These are phyloP conservation scores for Acanthisitta chloris DNA, from an alignment of 2,113 vertebrate species.

Conservation along the genomic window DNA sequence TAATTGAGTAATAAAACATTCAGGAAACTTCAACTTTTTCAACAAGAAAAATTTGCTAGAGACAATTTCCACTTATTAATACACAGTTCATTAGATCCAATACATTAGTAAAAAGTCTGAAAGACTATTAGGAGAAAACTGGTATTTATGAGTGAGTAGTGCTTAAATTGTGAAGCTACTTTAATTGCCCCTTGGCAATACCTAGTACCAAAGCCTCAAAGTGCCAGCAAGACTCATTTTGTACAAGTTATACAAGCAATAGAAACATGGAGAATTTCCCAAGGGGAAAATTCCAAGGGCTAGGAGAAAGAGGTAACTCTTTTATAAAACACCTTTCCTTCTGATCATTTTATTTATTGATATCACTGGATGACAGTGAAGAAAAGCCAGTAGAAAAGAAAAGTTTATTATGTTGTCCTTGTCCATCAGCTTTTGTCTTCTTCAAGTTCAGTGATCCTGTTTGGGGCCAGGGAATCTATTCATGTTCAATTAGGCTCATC, in stretches of 20 bases:
- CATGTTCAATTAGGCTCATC: background rate
- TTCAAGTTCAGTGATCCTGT: background rate
- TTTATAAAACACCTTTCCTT: background rate
- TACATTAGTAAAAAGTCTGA: background rate
- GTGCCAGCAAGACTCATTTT: background rate
- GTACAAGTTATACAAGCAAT: background rate
- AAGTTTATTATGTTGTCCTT: background rate
- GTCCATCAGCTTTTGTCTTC: background rate
- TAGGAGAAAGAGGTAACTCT: background rate
- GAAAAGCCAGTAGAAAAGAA: background rate
- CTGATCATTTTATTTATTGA: background rate
- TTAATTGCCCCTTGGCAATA: background rate
- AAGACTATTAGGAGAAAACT: background rate
- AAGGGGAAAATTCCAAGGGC: background rate
- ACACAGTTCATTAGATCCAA: background rate
- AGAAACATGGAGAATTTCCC: background rate
- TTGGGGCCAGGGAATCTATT: background rate
- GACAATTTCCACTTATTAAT: conserved; percentile 19
- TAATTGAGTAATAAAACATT: conserved; percentile 68
- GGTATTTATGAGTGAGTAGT: background rate
- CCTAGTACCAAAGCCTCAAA: background rate
- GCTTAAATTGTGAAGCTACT: background rate
- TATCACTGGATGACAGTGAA: background rate
- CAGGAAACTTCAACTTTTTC: conserved; percentile 40
- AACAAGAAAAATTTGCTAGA: conserved; percentile 29